Evolutionary conservation across 2,797 vertebrate species (phyloP).

Genomic region (Synaphobranchus kaupii): DNA sequence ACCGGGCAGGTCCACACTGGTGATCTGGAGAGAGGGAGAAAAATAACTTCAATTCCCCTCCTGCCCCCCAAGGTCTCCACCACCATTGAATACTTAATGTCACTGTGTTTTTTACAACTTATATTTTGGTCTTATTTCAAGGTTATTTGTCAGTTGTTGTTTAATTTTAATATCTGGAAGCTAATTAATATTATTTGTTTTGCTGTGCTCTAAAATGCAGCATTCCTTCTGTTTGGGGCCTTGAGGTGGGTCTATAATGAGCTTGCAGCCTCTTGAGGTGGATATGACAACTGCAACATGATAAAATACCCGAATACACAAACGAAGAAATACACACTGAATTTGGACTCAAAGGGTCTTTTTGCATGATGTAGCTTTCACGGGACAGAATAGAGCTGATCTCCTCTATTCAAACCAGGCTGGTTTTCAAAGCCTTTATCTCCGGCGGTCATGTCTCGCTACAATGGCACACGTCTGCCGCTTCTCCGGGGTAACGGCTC

Average conservation of each 20-base stretch:
- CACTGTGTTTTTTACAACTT: neutral
- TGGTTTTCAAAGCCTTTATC: constrained; percentile 35
- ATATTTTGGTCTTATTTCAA: neutral
- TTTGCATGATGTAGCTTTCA: constrained; percentile 23
- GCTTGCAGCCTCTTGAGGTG: neutral
- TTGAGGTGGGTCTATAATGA: neutral
- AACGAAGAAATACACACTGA: neutral
- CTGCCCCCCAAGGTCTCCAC: neutral
- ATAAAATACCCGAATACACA: neutral
- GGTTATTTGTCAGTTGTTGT: neutral
- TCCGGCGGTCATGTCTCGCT: constrained; percentile 25
- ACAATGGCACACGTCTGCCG: constrained; percentile 32
- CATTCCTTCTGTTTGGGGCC: neutral
- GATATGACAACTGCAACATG: neutral
- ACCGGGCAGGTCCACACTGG: constrained; percentile 76
- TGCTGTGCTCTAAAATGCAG: neutral
- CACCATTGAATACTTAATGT: neutral
- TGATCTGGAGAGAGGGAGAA: constrained; percentile 69
- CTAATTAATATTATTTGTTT: neutral
- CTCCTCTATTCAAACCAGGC: neutral
- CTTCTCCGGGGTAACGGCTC: constrained; percentile 21
- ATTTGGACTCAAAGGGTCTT: constrained; percentile 51
- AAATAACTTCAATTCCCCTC: neutral
- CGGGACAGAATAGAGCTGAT: neutral
- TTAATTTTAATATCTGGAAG: neutral